Percentiles rank a stretch among this genome's conserved stretches.
Evolutionary conservation across 2,888 invertebrate species (phyloP).

Genomic region (Pherbina coryleti): DNA sequence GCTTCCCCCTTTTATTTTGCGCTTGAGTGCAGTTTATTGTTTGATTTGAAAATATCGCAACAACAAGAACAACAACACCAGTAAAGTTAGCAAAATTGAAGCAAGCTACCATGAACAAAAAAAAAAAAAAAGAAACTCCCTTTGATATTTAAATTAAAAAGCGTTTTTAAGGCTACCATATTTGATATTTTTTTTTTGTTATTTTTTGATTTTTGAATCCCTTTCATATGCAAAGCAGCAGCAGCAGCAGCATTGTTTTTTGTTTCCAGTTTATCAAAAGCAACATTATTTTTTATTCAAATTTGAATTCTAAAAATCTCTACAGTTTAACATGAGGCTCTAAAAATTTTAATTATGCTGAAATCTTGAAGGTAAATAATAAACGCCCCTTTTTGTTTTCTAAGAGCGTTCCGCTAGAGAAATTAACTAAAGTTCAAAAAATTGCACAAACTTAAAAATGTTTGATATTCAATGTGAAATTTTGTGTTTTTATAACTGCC

Average conservation of each 20-base stretch:
- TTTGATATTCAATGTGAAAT: not conserved
- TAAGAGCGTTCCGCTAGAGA: too few species aligned
- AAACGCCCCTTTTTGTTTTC: too few species aligned
- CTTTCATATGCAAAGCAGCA: not conserved
- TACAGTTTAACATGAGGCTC: not conserved
- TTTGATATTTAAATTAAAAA: slow-evolving; percentile 8
- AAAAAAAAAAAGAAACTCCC: not conserved
- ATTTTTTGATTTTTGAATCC: not conserved
- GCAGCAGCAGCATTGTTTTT: not conserved
- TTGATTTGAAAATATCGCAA: not conserved
- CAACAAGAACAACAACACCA: slow-evolving; percentile 7
- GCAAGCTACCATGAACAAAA: not conserved
- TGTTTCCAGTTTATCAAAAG: not conserved
- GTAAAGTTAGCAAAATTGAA: not conserved
- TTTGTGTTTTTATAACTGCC: not conserved
- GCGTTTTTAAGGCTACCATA: not conserved
- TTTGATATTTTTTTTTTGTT: not conserved
- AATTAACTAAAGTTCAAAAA: too few species aligned
- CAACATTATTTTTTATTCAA: not conserved
- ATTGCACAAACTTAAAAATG: not conserved
- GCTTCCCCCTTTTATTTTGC: not conserved
- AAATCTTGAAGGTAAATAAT: too few species aligned
- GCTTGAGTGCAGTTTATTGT: slow-evolving; percentile 1
- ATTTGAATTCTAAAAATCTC: not conserved
- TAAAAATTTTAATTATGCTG: too few species aligned